Evolutionary conservation across 2,888 invertebrate genomes (phyloP), one percentile per base, ranked within the genome.

Genomic region (Melanotus villosus): DNA sequence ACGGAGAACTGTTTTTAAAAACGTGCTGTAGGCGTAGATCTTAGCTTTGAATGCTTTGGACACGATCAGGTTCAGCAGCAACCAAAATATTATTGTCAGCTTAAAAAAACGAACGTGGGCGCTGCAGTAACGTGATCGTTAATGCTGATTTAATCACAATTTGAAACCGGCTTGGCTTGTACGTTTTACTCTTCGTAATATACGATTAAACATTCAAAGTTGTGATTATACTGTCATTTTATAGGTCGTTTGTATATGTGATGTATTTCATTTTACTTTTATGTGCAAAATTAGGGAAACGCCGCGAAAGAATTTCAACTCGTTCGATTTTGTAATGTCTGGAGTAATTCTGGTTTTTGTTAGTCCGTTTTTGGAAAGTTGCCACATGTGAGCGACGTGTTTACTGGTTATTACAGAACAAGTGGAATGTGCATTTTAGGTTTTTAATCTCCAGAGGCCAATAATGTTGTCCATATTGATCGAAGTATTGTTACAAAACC

Each of bases 301-400:
- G 9, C 18, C 12, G 18, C 16, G 10, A 16, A 0, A 23, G 47
- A 21, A 47, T 47, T 47, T 12, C 23, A 7, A 2, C 43, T 43
- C 26, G 23, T 30, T 19, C 19, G 32, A 36, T 54, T 54, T 32
- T 54, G 36, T 54, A 54, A 54, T 19, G 30, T 19, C 34, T 19
- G 16, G 32, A 7, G 10, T 34, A 54, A 34, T 18, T 57, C 43
- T 14, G 47, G 47, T 36, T 62, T 47, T 62, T 38, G 23, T 54
- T 71, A 72, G 69, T 50, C 75, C 75, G 73, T 75, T 76, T 77
- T 76, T 78, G 78, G 77, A 77, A 77, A 67, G 68, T 76, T 77
- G 78, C 78, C 78, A 78, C 76, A 78, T 77, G 74, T 73, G 75
- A 71, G 70, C 41, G 43, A 62, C 47, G 52, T 41, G 41, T 34